Conservation (phyloP, 2,888 invertebrate genomes). For the Leucoma salicis region DNA sequence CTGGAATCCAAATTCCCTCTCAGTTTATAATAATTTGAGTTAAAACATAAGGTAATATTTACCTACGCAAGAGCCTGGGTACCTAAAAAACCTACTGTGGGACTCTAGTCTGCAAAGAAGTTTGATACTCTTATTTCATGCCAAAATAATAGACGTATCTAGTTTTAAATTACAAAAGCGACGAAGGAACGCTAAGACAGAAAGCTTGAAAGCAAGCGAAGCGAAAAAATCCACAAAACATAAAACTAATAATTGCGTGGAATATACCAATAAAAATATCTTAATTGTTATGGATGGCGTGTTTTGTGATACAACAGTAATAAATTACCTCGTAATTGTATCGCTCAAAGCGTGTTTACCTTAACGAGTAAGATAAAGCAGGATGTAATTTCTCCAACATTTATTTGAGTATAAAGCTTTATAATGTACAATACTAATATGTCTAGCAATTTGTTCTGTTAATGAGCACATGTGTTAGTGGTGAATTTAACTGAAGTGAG, state of each 20-base stretch:
- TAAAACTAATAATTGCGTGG: slow-evolving; percentile 57
- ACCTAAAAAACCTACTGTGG: too few relatives aligned
- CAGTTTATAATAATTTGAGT: too few relatives aligned
- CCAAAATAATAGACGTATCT: too few relatives aligned
- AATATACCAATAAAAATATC: slow-evolving; percentile 71
- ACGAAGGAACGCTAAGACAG: too few relatives aligned
- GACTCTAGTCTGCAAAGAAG: too few relatives aligned
- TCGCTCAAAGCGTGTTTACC: slow-evolving; percentile 66
- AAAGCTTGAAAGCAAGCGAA: slow-evolving; percentile 19
- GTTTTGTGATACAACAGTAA: slow-evolving; percentile 70
- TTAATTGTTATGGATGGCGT: slow-evolving; percentile 68
- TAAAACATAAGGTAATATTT: too few relatives aligned
- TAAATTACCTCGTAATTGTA: slow-evolving; percentile 71
- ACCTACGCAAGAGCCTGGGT: too few relatives aligned
- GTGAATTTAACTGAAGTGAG: slow-evolving; percentile 11
- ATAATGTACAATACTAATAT: slow-evolving; percentile 1
- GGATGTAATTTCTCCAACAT: slow-evolving; percentile 36
- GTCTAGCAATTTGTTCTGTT: slow-evolving; percentile 8
- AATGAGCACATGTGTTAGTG: slow-evolving; percentile 11
- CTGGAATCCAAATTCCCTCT: too few relatives aligned
- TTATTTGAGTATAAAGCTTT: slow-evolving; percentile 15
- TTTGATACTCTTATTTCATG: too few relatives aligned
- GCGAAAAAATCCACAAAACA: slow-evolving; percentile 25
- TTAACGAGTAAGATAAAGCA: slow-evolving; percentile 70
- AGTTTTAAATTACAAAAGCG: too few relatives aligned